phyloP scores from a whole-genome alignment of 2,113 vertebrate species.

The Smithornis capensis region DNA sequence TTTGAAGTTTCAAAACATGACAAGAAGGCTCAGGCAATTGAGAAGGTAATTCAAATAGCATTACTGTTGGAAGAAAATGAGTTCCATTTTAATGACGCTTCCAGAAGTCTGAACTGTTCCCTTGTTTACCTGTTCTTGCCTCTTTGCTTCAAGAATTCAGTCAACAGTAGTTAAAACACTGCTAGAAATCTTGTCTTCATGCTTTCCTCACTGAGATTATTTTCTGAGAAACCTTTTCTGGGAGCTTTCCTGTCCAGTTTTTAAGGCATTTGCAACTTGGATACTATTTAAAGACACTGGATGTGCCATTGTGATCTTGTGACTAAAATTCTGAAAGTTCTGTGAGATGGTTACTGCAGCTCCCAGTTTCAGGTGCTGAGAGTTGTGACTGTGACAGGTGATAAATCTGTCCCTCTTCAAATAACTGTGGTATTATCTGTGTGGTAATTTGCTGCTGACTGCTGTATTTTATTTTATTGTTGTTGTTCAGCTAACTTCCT shows the following conservation, averaged over 20 bases:
- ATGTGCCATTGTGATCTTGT: neutral
- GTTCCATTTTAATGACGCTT: neutral
- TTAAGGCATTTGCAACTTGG: neutral
- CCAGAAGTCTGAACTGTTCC: neutral
- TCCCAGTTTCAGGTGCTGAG: rapidly evolving
- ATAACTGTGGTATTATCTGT: neutral
- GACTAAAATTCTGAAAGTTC: neutral
- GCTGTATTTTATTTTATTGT: neutral
- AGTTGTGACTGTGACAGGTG: neutral
- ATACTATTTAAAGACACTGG: neutral
- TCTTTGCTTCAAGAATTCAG: neutral
- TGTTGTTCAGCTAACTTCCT: neutral
- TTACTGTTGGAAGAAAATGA: neutral
- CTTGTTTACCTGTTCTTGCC: neutral
- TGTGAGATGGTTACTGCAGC: neutral
- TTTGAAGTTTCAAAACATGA: neutral
- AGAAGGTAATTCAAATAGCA: neutral
- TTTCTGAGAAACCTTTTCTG: neutral
- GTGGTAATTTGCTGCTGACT: neutral
- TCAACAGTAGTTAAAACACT: neutral
- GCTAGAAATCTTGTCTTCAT: neutral
- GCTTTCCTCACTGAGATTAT: neutral
- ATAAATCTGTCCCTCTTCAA: neutral
- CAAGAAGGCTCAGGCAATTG: neutral
- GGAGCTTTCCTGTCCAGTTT: neutral